Evolutionary conservation across 2,888 invertebrate species (phyloP), one percentile per base, ranked within the genome.

Genomic region (Orgyia antiqua): DNA sequence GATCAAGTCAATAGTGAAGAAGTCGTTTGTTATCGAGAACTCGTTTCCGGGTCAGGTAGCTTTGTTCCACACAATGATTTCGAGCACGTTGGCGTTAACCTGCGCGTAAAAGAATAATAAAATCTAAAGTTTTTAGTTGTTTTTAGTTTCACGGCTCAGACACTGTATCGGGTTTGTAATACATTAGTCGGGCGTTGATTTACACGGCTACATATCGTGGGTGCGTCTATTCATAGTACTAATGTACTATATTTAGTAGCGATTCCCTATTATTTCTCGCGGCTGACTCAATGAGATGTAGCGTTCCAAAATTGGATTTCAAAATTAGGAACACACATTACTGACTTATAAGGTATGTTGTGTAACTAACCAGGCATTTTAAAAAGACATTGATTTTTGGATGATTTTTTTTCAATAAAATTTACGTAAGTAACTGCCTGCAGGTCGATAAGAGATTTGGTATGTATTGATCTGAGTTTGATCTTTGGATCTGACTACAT

Each of bases 201-300:
- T 79, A 82, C 78, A 76, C 64, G 68, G 66, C 68, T 58, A 56
- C 66, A 70, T 68, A 69, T 73, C 75, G 76, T 76, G 74, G 74
- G 74, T 73, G 76, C 63, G 59, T 75, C 83, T 84, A 84, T 84
- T 84, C 78, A 79, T 82, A 83, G 82, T 69, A 57, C 71, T 73
- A 73, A 80, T 79, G 68, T 70, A 77, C 84, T 86, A 86, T 76
- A 83, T 84, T 77, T 84, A 84, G 84, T 70, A 65, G 50, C 72
- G 67, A 79, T 77, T 77, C 80, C 78, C 78, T 79, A 80, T 78
- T 82, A 78, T 83, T 79, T 71, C 75, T 68, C 58, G 68, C 59
- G 65, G 69, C 76, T 77, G 77, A 77, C 67, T 79, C 77, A 75
- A 60, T 43, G 62, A 67, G 68, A 72, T 75, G 67, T 73, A 74